These are phyloP conservation scores for Urophycis tenuis DNA, from an alignment of 2,797 vertebrate genomes.

Conservation along the genomic window DNA sequence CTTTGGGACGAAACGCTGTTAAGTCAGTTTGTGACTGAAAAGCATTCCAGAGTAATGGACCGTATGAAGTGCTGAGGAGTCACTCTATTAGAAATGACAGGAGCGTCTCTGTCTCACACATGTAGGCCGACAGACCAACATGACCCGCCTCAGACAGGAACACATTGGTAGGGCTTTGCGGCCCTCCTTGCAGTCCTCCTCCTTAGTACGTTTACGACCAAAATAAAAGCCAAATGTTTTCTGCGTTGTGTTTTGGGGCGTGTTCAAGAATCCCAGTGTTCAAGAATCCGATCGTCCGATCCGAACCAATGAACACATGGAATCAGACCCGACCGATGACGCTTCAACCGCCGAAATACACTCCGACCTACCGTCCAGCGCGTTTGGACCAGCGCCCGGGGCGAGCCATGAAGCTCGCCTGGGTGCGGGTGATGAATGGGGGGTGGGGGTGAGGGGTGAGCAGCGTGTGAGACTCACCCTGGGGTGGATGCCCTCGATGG, in stretches of 20 bases:
- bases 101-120: no score
- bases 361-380: neutral
- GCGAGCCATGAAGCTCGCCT: no score
- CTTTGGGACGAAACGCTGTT: neutral
- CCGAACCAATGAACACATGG: no score
- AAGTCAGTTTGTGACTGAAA: no score
- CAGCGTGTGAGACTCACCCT: constrained; percentile 48
- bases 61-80: no score
- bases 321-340: neutral
- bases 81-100: no score
- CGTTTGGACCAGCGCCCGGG: neutral
- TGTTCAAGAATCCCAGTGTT: neutral
- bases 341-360: neutral
- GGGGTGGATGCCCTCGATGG: constrained; percentile 92
- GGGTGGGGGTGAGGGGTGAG: neutral
- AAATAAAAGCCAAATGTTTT: neutral
- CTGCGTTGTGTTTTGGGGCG: neutral
- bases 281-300: neutral
- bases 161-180: neutral
- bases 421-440: neutral
- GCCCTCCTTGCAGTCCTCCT: no score
- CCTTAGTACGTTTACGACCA: neutral
- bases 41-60: no score
- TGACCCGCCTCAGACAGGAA: no score
- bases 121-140: no score